Evolutionary conservation across 2,797 vertebrate genomes (phyloP), one percentile per base, ranked within the genome.

Genomic region (Mormyrus hasselquistii): DNA sequence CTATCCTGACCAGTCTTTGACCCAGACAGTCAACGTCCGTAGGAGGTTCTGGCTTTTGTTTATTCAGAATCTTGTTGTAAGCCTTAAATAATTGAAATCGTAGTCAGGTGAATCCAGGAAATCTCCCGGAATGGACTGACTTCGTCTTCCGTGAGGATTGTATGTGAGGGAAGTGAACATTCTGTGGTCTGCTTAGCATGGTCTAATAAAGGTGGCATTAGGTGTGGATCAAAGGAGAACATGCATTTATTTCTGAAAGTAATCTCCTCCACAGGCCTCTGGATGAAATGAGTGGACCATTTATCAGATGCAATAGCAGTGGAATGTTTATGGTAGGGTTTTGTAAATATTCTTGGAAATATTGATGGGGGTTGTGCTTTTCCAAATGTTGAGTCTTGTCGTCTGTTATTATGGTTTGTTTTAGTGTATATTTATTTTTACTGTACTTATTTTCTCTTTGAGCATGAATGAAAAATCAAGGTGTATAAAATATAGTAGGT

Each of bases 181-280:
- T 90, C 92, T 90, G 38, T 90, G 57, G 52, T 47, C 55, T 84
- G 22, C n/a, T 38, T 89, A 87, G 88, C 87, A 5, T 89, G 89
- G 90, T 82, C 87, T 94, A 93, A 95, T 95, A 94, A 95, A 94
- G 93, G 91, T 76, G 93, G 94, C 38, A 93, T 94, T 95, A 94
- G 88, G 88, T 92, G 88, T 92, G 84, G 91, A 93, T 90, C 87
- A 92, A 91, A 90, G 89, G 89, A 76, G 34, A 57, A 55, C 50
- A 19, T 76, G 59, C 87, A 87, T 83, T 87, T 90, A 50, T 9
- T 22, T 34, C 41, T 34, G 16, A 62, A 91, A 76, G 49, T 89
- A 87, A 90, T 90, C 89, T 90, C 92, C 91, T 73, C 29, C 29
- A 34, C 65, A 91, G 92, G 92, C 92, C 90, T 55, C 50, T 34